These are phyloP conservation scores for Scaptomyza tumidula DNA, from an alignment of 2,888 invertebrate species.

Conservation along the genomic window DNA sequence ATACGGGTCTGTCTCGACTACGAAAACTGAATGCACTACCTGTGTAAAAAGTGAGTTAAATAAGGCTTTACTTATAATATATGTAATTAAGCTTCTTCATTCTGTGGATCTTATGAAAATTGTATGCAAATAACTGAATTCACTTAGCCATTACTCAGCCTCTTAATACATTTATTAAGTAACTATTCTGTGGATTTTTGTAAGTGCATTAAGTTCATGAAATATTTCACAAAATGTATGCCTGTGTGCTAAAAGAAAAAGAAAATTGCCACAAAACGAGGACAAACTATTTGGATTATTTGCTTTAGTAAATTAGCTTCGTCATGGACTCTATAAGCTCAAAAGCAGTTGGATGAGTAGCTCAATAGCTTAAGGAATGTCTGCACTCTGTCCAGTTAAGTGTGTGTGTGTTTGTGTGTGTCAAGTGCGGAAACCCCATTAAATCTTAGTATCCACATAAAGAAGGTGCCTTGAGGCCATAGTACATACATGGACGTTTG, in stretches of 20 bases:
- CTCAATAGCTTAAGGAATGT: constrained; percentile 45
- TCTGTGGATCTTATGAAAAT: not conserved
- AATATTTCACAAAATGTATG: no score
- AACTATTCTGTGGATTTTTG: no score
- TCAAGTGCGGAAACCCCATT: constrained; percentile 77
- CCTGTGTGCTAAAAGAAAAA: not conserved
- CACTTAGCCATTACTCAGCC: no score
- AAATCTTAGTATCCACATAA: constrained; percentile 59
- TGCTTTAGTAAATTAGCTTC: constrained; percentile 33
- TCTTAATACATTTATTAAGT: no score
- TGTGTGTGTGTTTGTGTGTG: constrained; percentile 38
- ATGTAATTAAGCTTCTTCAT: not conserved
- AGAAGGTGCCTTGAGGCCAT: constrained; percentile 40
- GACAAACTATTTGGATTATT: constrained; percentile 22
- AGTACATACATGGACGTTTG: constrained; percentile 29
- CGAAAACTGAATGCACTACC: constrained; percentile 6
- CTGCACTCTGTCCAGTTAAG: constrained; percentile 28
- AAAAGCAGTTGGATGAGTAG: constrained; percentile 37
- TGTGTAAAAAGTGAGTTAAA: not conserved
- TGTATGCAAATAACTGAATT: no score
- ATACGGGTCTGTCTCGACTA: not conserved
- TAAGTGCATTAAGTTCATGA: no score
- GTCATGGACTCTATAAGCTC: constrained; percentile 31
- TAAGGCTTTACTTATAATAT: not conserved
- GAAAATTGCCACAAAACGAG: constrained; percentile 3